Percentiles rank a stretch among this genome's conserved stretches.
phyloP scores from a whole-genome alignment of 1,140 invertebrate genomes.

The Leptoteleia sp. region DNA sequence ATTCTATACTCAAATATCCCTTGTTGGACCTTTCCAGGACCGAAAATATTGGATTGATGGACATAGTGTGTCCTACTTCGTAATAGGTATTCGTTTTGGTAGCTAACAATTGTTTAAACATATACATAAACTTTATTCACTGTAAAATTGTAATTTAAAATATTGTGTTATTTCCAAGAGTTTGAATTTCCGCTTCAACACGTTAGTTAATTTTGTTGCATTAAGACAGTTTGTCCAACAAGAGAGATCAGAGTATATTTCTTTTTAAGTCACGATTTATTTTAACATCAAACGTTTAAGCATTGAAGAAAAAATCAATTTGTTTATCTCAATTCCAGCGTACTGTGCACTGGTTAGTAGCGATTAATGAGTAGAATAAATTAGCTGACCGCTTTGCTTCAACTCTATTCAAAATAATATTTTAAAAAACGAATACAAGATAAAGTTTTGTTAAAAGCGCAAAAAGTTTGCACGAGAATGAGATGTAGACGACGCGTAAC shows the following conservation, averaged over 20 bases:
- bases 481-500: constrained; percentile 60
- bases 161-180: too few relatives aligned
- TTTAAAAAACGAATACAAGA: constrained; percentile 46
- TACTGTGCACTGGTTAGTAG: constrained; percentile 69
- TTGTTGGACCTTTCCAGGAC: too few relatives aligned
- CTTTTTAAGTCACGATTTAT: constrained; percentile 37
- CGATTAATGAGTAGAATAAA: constrained; percentile 66
- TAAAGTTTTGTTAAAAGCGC: constrained; percentile 13
- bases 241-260: too few relatives aligned
- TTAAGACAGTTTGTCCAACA: too few relatives aligned
- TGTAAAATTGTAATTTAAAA: too few relatives aligned
- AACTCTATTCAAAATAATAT: constrained; percentile 63
- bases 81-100: too few relatives aligned
- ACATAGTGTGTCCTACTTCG: too few relatives aligned
- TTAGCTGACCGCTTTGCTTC: constrained; percentile 68
- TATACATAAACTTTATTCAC: too few relatives aligned
- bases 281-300: constrained; percentile 27
- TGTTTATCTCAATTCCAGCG: constrained; percentile 55
- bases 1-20: constrained; percentile 7
- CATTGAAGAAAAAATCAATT: constrained; percentile 26
- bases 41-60: too few relatives aligned
- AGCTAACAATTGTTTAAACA: too few relatives aligned
- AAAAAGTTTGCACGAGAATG: constrained; percentile 64
- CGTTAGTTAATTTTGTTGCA: too few relatives aligned
- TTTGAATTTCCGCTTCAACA: too few relatives aligned